Conservation (phyloP, 2,888 invertebrate genomes). For the Pseudolycoriella hygida region DNA sequence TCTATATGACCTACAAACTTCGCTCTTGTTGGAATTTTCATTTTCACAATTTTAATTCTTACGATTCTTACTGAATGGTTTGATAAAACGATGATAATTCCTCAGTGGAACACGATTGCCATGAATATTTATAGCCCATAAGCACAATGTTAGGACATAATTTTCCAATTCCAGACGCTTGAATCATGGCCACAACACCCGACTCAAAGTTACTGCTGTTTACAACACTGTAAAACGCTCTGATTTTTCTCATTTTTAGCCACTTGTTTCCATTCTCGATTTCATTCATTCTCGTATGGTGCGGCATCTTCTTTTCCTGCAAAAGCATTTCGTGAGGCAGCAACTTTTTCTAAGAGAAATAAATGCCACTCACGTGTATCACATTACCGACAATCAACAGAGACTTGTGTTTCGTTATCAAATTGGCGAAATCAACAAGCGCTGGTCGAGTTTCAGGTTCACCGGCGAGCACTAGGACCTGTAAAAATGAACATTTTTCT, state of each 20-base stretch:
- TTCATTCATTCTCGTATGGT: constrained; percentile 40
- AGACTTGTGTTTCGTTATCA: constrained; percentile 82
- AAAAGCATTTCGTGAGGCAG: too few relatives aligned
- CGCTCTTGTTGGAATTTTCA: too few relatives aligned
- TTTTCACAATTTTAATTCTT: constrained; percentile 4
- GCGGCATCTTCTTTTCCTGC: constrained; percentile 43
- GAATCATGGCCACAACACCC: constrained; percentile 69
- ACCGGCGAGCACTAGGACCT: constrained; percentile 59
- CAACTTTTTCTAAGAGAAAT: too few relatives aligned
- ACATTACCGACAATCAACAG: constrained; percentile 83
- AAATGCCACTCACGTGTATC: constrained; percentile 55
- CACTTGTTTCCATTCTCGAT: constrained; percentile 57
- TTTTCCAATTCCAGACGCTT: constrained; percentile 80
- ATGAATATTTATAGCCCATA: constrained; percentile 88
- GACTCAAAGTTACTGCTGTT: constrained; percentile 55
- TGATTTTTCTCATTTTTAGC: constrained; percentile 65
- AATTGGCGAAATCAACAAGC: constrained; percentile 75
- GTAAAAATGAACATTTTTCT: neutral
- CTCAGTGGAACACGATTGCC: constrained; percentile 54
- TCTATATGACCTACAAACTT: too few relatives aligned
- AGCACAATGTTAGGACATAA: constrained; percentile 84
- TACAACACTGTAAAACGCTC: constrained; percentile 71
- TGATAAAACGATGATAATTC: constrained; percentile 80
- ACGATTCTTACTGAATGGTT: constrained; percentile 66
- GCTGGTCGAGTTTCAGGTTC: constrained; percentile 71